phyloP scores from a whole-genome alignment of 2,888 invertebrate species.

The Mythimna ferrago region DNA sequence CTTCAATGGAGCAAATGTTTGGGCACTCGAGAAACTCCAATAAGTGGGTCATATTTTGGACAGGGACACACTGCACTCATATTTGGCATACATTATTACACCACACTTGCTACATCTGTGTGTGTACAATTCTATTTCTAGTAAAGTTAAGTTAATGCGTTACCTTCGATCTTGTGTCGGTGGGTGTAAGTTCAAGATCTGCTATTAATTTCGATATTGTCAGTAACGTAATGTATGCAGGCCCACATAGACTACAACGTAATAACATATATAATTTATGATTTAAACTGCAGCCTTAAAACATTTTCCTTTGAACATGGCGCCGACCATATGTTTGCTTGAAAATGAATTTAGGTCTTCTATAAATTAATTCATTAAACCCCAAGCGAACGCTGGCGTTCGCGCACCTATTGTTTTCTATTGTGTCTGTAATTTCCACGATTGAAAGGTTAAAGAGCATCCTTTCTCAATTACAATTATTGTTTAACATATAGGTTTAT shows the following conservation, averaged over 20 bases:
- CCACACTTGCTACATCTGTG: not conserved
- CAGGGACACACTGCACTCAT: not conserved
- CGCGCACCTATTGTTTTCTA: no score
- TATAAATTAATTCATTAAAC: no score
- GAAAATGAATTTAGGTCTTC: not conserved
- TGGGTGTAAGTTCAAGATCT: slow-evolving; percentile 58
- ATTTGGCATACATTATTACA: not conserved
- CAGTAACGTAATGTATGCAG: slow-evolving; percentile 44
- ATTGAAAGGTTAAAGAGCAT: no score
- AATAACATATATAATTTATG: slow-evolving; percentile 13
- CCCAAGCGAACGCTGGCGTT: no score
- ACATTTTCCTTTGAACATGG: not conserved
- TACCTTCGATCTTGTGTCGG: slow-evolving; percentile 40
- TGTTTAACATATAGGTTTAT: no score
- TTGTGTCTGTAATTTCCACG: no score
- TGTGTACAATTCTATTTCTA: not conserved
- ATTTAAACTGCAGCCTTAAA: slow-evolving; percentile 2
- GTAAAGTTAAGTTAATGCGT: slow-evolving; percentile 13
- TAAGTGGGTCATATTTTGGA: not conserved
- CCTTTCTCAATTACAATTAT: no score
- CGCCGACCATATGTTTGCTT: not conserved
- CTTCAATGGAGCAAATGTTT: not conserved
- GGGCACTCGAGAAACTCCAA: not conserved
- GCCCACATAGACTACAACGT: slow-evolving; percentile 27
- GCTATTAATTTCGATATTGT: slow-evolving; percentile 39